phyloP scores from a whole-genome alignment of 35 echinoderm and acorn worm genomes.

The Acanthaster planci region DNA sequence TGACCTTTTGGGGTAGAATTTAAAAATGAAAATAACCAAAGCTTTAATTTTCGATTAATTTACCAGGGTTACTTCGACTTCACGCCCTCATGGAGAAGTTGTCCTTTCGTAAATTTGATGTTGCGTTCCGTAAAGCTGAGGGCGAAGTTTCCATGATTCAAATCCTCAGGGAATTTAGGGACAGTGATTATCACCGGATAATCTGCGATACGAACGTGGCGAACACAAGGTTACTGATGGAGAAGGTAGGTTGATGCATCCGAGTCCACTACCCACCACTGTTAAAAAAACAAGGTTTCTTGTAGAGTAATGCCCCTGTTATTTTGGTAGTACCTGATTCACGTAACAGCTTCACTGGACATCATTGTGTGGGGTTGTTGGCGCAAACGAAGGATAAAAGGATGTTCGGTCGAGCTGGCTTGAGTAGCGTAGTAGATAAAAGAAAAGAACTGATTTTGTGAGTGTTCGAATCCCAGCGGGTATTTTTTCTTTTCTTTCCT shows the following conservation, averaged over 20 bases:
- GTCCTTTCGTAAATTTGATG: conserved; percentile 8
- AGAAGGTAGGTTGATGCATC: conserved; percentile 58
- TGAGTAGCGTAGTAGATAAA: conserved; percentile 18
- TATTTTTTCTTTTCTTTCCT: conserved; percentile 9
- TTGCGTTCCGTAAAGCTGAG: conserved; percentile 29
- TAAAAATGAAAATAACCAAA: not conserved
- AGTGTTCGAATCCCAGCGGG: no score
- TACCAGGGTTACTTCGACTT: conserved; percentile 32
- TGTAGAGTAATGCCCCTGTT: no score
- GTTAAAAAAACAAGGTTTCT: no score
- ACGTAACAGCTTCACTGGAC: no score
- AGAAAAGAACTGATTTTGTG: no score
- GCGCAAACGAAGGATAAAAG: no score
- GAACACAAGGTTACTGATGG: conserved; percentile 31
- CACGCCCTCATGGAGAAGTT: conserved; percentile 16
- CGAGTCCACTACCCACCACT: no score
- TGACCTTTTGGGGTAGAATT: not conserved
- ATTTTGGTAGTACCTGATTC: no score
- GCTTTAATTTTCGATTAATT: not conserved
- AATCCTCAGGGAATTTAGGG: conserved; percentile 41
- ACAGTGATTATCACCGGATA: conserved; percentile 43
- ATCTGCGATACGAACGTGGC: conserved; percentile 35
- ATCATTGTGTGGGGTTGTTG: no score
- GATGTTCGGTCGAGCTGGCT: conserved; percentile 33
- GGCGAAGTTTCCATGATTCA: not conserved